phyloP scores from a whole-genome alignment of 2,888 invertebrate genomes.

The Palloptera scutellata region DNA sequence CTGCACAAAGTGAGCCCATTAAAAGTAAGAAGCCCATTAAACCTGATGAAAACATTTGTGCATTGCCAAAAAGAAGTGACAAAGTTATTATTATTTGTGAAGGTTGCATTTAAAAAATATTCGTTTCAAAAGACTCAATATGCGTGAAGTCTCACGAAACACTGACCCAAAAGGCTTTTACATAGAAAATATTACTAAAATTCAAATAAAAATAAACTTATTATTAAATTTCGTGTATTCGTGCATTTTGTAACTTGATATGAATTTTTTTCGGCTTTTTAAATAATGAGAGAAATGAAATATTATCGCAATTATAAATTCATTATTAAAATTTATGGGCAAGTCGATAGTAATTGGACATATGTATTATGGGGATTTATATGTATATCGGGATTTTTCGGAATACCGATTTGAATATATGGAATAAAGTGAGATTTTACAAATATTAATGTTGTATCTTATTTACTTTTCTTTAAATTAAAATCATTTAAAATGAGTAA shows the following conservation, averaged over 20 bases:
- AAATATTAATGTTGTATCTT: no score
- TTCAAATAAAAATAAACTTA: not conserved
- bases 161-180: constrained; percentile 56
- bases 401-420: no score
- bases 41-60: no score
- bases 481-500: no score
- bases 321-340: not conserved
- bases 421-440: no score
- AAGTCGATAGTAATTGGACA: not conserved
- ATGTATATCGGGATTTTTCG: no score
- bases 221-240: not conserved
- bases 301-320: not conserved
- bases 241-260: not conserved
- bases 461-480: no score
- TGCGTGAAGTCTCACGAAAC: constrained; percentile 25
- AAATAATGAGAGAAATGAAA: not conserved
- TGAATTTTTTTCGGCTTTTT: not conserved
- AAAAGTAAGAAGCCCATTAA: no score
- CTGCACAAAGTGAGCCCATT: constrained; percentile 26
- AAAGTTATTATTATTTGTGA: no score
- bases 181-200: constrained; percentile 48
- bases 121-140: no score
- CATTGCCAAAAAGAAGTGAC: no score
- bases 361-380: not conserved
- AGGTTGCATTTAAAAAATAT: no score